Evolutionary conservation across 2,888 invertebrate genomes (phyloP), one percentile per base, ranked within the genome.

Genomic region (Melieria crassipennis): DNA sequence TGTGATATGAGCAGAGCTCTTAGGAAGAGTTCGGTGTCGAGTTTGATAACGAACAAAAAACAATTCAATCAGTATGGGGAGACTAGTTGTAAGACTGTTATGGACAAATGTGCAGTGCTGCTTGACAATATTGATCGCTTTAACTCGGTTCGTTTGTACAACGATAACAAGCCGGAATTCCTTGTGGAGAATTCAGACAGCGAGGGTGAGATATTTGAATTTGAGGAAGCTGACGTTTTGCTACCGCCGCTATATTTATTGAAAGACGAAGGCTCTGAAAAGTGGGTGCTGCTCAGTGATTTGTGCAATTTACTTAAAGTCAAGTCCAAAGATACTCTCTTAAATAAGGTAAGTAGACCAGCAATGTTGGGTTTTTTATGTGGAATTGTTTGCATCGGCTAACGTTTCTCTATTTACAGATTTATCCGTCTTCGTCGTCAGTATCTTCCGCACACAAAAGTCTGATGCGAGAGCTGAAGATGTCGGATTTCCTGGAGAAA

Each of bases 221-320:
- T 95, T 83, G 95, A 95, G 86, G 91, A 93, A 84, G 92, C 94
- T 76, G 94, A 94, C 81, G 89, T 90, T 65, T 91, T 93, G 43
- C 88, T 95, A 71, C 95, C 95, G 10, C 94, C 94, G 67, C 89
- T 95, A 78, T 96, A 95, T 88, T 91, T 91, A 76, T 87, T 95
- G 75, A 88, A 89, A 75, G 90, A 90, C 64, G 90, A 91, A 79
- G 90, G 91, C 13, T 88, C 89, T 73, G 94, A 94, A 66, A 91
- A 93, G 74, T 95, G 94, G 94, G 91, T 94, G 70, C 88, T 95
- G 72, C 88, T 95, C 68, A 94, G 92, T 83, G 95, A 95, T 84
- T 89, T 95, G 78, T 92, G 93, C 80, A 91, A 91, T 79, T 87
- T 93, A 77, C 88, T 94, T 80, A 92, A 92, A 88, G 91, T 94